Evolutionary conservation across 2,113 vertebrate species (phyloP).

Genomic region (Ciconia stormi): DNA sequence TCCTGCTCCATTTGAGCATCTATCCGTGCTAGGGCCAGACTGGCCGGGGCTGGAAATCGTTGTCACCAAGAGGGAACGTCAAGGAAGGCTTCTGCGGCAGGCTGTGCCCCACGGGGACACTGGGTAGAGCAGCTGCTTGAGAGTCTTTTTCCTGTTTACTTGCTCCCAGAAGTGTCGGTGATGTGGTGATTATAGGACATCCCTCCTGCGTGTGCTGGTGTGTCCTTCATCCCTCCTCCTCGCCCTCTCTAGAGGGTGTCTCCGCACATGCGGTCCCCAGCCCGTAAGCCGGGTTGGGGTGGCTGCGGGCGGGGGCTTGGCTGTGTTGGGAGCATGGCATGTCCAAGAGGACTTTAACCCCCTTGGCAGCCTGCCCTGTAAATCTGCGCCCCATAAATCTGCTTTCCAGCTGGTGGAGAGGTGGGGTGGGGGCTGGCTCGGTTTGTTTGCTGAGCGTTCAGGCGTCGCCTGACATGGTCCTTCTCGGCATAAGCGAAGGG

Average conservation of each 20-base stretch:
- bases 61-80: neutral
- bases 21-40: accelerated
- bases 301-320: neutral
- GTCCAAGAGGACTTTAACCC: neutral
- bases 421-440: neutral
- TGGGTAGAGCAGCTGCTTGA: conserved; percentile 42
- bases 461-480: neutral
- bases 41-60: neutral
- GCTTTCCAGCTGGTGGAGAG: neutral
- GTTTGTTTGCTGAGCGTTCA: neutral
- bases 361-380: neutral
- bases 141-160: conserved; percentile 71
- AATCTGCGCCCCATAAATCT: neutral
- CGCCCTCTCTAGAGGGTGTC: neutral
- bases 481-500: accelerated
- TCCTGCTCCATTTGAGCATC: neutral
- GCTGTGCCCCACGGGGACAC: neutral
- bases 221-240: neutral
- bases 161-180: conserved; percentile 22
- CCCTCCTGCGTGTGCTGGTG: neutral
- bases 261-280: accelerated
- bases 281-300: neutral
- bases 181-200: conserved; percentile 14
- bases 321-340: accelerated
- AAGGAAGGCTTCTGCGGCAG: neutral